These are phyloP conservation scores for Crotophaga sulcirostris DNA, from an alignment of 2,113 vertebrate species.

Conservation along the genomic window DNA sequence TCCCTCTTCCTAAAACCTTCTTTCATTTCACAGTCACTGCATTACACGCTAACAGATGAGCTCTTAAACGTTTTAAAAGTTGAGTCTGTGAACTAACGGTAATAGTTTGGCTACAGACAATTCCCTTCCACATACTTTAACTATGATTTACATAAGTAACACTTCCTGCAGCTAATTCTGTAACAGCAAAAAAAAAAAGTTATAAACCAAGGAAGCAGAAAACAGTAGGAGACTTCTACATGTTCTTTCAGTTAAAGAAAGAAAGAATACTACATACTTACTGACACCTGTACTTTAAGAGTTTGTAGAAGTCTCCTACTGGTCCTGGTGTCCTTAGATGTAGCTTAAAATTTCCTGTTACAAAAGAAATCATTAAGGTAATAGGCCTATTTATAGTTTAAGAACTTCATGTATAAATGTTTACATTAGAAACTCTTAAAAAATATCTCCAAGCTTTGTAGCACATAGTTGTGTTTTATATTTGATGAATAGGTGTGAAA, in stretches of 20 bases:
- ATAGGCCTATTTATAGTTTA: not conserved
- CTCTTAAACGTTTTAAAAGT: not conserved
- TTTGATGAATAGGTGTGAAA: not conserved
- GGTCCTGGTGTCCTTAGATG: slow-evolving; percentile 42
- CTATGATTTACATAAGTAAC: not conserved
- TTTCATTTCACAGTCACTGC: not conserved
- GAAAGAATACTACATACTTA: slow-evolving; percentile 15
- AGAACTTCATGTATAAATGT: not conserved
- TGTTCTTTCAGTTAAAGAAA: not conserved
- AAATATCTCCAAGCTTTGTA: not conserved
- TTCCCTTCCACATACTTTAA: not conserved
- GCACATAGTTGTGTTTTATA: not conserved
- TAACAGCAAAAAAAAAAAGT: not conserved
- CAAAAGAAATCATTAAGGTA: slow-evolving; percentile 3
- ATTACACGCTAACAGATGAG: not conserved
- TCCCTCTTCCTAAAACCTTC: not conserved
- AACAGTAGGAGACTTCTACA: slow-evolving; percentile 58
- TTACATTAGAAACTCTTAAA: not conserved
- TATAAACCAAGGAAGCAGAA: slow-evolving; percentile 64
- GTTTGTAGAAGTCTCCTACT: slow-evolving; percentile 57
- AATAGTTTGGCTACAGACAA: not conserved
- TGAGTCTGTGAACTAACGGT: not conserved
- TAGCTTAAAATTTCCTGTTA: slow-evolving; percentile 37
- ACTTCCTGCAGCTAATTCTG: not conserved
- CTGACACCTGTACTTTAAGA: slow-evolving; percentile 47